A percentile compares a stretch with the other conserved stretches of the same genome.
phyloP scores from a whole-genome alignment of 1,140 invertebrate genomes.

The Atta texana region DNA sequence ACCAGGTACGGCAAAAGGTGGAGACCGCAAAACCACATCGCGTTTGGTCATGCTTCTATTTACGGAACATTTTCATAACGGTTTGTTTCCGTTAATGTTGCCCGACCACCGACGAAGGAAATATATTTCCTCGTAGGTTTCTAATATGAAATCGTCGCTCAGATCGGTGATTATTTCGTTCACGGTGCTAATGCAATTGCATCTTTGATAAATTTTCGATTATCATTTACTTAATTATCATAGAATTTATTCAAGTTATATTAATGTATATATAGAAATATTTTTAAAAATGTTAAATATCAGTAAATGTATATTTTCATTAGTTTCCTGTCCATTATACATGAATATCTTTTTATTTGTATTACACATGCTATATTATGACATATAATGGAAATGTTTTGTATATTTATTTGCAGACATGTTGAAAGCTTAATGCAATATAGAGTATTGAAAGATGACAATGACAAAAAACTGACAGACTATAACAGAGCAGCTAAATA shows the following conservation, averaged over 20 bases:
- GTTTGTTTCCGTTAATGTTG: conserved; percentile 74
- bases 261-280: background rate
- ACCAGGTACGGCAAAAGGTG: conserved; percentile 81
- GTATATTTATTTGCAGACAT: conserved; percentile 2
- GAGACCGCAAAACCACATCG: conserved; percentile 80
- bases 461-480: conserved; percentile 23
- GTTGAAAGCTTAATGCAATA: conserved; percentile 21
- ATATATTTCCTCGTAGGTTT: conserved; percentile 65
- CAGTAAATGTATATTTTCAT: background rate
- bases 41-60: conserved; percentile 77
- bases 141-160: conserved; percentile 31
- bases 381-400: background rate
- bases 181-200: background rate
- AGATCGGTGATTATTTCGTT: conserved; percentile 20
- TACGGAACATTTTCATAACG: conserved; percentile 77
- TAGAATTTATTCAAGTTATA: background rate
- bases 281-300: background rate
- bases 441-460: conserved; percentile 45
- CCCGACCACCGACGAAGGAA: conserved; percentile 56
- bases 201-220: background rate
- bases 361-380: background rate
- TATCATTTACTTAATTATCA: background rate
- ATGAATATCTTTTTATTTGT: background rate
- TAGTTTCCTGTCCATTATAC: background rate
- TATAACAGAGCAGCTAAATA: conserved; percentile 19